phyloP scores from a whole-genome alignment of 1,140 invertebrate genomes.

The Bombus difficillimus region DNA sequence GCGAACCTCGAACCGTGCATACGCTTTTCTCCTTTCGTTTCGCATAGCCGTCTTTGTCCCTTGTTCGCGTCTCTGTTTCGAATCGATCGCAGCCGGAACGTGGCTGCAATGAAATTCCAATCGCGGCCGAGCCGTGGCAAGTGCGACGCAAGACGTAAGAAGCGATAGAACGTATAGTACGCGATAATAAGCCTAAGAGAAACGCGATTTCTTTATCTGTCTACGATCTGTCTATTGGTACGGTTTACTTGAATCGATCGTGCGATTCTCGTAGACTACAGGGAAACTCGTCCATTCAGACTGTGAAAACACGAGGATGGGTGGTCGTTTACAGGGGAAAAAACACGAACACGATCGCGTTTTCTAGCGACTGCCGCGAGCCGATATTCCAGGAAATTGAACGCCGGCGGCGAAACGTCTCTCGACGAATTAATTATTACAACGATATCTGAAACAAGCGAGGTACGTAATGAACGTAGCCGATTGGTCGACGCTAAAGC shows the following conservation, averaged over 20 bases:
- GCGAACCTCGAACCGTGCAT: not conserved
- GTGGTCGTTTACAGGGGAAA: too few relatives aligned
- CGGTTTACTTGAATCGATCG: too few relatives aligned
- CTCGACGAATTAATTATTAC: slow-evolving; percentile 20
- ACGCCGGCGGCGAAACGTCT: not conserved
- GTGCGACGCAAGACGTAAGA: too few relatives aligned
- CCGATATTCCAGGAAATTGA: not conserved
- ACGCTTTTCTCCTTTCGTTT: not conserved
- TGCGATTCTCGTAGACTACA: too few relatives aligned
- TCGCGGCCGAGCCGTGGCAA: not conserved
- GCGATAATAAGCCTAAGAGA: too few relatives aligned
- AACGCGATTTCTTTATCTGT: too few relatives aligned
- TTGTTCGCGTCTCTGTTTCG: not conserved
- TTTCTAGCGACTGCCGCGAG: not conserved
- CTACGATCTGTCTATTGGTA: too few relatives aligned
- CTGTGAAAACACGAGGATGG: not conserved
- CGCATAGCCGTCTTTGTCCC: not conserved
- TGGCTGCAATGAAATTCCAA: slow-evolving; percentile 62
- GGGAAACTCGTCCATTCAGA: too few relatives aligned
- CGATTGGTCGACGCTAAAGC: not conserved
- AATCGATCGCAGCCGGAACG: slow-evolving; percentile 40
- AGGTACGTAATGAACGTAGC: not conserved
- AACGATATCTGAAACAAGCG: slow-evolving; percentile 22
- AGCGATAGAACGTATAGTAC: too few relatives aligned
- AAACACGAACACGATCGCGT: not conserved